phyloP scores from a whole-genome alignment of 2,797 vertebrate species.

The Lepus oiostolus region DNA sequence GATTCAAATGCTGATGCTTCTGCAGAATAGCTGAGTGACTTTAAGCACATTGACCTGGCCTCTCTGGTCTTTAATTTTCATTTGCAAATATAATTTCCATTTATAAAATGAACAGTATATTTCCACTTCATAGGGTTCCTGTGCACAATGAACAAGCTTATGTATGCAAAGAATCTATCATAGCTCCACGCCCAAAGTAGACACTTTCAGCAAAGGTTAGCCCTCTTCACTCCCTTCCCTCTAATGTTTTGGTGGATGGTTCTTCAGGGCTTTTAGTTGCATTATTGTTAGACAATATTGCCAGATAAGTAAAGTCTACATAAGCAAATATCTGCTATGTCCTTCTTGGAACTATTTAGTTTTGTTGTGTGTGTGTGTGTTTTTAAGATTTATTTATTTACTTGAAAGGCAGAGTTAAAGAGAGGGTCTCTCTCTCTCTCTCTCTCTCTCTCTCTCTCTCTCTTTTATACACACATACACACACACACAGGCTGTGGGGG shows the following conservation, averaged over 20 bases:
- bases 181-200: not conserved
- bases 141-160: not conserved
- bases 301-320: not conserved
- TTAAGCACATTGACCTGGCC: not conserved
- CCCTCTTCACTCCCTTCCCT: not conserved
- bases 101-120: slow-evolving; percentile 9
- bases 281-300: not conserved
- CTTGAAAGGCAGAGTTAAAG: too few species aligned
- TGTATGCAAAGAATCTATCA: not conserved
- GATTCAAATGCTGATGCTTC: not conserved
- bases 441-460: too few species aligned
- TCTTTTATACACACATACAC: too few species aligned
- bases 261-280: not conserved
- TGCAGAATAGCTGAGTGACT: not conserved
- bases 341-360: not conserved
- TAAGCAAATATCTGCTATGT: not conserved
- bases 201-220: not conserved
- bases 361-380: not conserved
- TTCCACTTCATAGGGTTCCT: not conserved
- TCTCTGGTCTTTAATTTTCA: slow-evolving; percentile 24
- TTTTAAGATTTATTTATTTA: too few species aligned
- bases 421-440: too few species aligned
- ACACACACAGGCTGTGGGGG: too few species aligned
- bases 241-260: not conserved
- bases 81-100: not conserved